Conservation (phyloP, 2,888 invertebrate genomes). For the Lasioglossum malachurum region DNA sequence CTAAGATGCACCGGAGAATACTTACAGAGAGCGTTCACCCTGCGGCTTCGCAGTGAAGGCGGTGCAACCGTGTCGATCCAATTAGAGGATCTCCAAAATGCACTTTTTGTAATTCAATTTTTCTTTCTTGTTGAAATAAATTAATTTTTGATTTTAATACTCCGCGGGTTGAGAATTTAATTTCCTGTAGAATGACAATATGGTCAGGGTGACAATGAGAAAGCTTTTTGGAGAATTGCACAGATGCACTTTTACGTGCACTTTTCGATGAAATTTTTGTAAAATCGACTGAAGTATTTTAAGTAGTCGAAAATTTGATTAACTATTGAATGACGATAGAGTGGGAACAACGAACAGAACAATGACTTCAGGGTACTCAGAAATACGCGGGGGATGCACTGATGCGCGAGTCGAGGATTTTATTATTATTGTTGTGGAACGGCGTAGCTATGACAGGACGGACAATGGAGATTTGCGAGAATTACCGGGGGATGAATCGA, state of each 20-base stretch:
- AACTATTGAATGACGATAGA: no score
- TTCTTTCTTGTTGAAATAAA: not conserved
- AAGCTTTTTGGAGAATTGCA: not conserved
- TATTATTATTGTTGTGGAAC: not conserved
- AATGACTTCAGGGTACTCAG: no score
- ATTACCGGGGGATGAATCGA: not conserved
- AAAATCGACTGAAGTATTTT: not conserved
- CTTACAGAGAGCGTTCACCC: not conserved
- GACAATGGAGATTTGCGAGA: not conserved
- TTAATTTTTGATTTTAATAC: not conserved
- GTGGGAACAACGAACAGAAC: no score
- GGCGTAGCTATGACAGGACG: not conserved
- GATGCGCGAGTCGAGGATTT: not conserved
- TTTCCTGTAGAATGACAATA: no score
- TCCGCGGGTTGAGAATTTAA: no score
- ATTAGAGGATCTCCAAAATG: not conserved
- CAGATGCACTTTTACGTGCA: no score
- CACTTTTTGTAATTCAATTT: not conserved
- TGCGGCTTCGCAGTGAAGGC: not conserved
- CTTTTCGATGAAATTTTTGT: not conserved
- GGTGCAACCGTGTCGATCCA: not conserved
- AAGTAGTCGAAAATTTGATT: no score
- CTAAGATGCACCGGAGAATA: conserved; percentile 7
- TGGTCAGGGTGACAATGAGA: no score
- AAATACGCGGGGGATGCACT: no score